Base-by-base conservation (phyloP, 2,113 vertebrate species). In the Tympanuchus pallidicinctus region DNA sequence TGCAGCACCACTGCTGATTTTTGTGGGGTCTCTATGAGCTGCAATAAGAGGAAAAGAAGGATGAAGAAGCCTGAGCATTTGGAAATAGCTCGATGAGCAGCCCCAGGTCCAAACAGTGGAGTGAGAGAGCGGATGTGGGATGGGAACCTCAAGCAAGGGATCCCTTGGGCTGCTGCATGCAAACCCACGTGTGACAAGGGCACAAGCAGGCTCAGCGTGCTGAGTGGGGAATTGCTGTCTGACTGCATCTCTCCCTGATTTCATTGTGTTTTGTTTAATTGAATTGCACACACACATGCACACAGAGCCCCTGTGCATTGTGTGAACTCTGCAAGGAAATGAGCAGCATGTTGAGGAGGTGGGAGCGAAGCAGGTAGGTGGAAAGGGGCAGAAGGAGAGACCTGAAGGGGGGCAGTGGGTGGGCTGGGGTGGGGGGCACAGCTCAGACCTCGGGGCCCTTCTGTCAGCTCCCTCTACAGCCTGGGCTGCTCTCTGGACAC, bases 251-350 rank as follows among this genome's bases (percentile, higher is more conserved):
- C 92, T 63, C 81, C 50, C 63, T 92, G 66, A 80, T 85, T 95
- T 97, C 88, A 93, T 80, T 95, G 86, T 97, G 94, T 95, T 97
- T 95, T 96, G 95, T 91, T 96, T 95, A 89, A 94, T 88, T 95
- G 93, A 93, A 86, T 90, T 88, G 79, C 92, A 90, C 70, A 90
- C 86, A 85, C 92, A 74, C 88, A 94, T 93, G 93, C 92, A 96
- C 95, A 92, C 78, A 88, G 86, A 96, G 90, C 72, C 82, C 61
- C 76, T 56, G 0, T 80, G 90, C 10, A 0, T 52, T 42, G 79
- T 64, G 71, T 67, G 56, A 88, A 59, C 66, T 42, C 92, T 64
- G 36, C 8, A 16, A 85, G 63, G 85, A 94, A 89, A 93, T 3
- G 40, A 89, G 85, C 82, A 82, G 86, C 50, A 81, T 82, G 86